phyloP scores from a whole-genome alignment of 64 coral and sea anemone genomes.

The Montipora capricornis region DNA sequence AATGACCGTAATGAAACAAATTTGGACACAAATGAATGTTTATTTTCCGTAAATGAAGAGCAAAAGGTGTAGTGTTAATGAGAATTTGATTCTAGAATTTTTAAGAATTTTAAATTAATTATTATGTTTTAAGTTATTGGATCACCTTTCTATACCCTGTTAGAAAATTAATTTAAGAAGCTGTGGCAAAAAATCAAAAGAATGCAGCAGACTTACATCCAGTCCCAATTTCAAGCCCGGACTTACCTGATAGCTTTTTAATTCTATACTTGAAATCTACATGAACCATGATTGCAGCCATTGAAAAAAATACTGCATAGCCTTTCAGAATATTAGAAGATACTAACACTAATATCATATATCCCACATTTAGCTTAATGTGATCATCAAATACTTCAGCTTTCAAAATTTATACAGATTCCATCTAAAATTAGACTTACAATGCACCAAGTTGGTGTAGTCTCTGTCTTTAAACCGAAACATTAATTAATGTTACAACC shows the following conservation, averaged over 20 bases:
- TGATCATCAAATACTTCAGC: neutral
- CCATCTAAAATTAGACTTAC: neutral
- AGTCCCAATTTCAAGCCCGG: too few relatives aligned
- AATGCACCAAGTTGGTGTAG: neutral
- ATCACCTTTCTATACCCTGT: neutral
- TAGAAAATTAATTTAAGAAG: neutral
- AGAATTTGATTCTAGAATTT: neutral
- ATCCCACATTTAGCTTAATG: neutral
- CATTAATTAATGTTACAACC: neutral
- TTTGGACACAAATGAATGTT: too few relatives aligned
- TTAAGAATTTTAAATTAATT: neutral
- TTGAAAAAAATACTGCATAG: neutral
- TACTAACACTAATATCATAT: neutral
- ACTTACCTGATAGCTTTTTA: neutral
- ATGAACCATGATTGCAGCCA: neutral
- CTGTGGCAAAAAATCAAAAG: neutral
- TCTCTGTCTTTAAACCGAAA: neutral
- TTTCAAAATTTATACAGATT: slow-evolving; percentile 8
- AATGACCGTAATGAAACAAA: too few relatives aligned
- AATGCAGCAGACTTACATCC: neutral
- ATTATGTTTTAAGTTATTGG: too few relatives aligned
- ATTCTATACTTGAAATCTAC: neutral
- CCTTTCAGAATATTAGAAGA: neutral
- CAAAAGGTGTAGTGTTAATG: neutral
- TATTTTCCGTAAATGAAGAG: too few relatives aligned